Conservation (phyloP, 2,888 invertebrate genomes). For the Troilus luridus region DNA sequence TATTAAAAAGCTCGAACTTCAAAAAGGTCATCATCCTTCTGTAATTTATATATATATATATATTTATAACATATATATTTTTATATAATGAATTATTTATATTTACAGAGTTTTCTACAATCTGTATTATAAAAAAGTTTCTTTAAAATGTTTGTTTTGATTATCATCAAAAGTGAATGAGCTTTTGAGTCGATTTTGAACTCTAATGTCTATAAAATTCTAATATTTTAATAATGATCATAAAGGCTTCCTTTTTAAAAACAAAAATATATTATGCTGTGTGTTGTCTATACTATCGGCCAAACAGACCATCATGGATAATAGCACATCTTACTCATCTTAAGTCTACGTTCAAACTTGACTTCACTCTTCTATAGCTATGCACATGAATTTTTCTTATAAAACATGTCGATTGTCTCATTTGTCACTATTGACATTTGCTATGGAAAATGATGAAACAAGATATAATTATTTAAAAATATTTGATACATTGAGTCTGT, state of each 20-base stretch:
- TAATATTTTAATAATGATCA: slow-evolving; percentile 30
- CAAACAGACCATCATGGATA: not conserved
- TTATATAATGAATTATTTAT: slow-evolving; percentile 51
- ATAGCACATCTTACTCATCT: slow-evolving; percentile 4
- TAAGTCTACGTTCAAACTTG: slow-evolving; percentile 30
- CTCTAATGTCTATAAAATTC: slow-evolving; percentile 27
- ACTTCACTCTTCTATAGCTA: slow-evolving; percentile 31
- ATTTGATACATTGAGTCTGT: not conserved
- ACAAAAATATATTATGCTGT: slow-evolving; percentile 43
- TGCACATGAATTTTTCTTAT: slow-evolving; percentile 52
- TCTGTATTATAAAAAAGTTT: slow-evolving; percentile 53
- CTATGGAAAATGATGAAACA: slow-evolving; percentile 43
- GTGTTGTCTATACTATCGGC: slow-evolving; percentile 19
- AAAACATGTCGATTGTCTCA: slow-evolving; percentile 58
- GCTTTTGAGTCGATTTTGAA: slow-evolving; percentile 47
- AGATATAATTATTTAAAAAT: not conserved
- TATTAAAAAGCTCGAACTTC: slow-evolving; percentile 63
- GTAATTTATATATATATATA: slow-evolving; percentile 37
- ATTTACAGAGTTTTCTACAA: slow-evolving; percentile 47
- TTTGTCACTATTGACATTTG: slow-evolving; percentile 54
- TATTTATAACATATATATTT: slow-evolving; percentile 5
- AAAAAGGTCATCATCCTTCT: slow-evolving; percentile 47
- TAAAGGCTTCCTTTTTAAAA: slow-evolving; percentile 36
- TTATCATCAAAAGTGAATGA: slow-evolving; percentile 56
- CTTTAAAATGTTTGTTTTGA: slow-evolving; percentile 43